Conservation (phyloP, 2,797 vertebrate genomes). For the Notoglanidium macrostoma region DNA sequence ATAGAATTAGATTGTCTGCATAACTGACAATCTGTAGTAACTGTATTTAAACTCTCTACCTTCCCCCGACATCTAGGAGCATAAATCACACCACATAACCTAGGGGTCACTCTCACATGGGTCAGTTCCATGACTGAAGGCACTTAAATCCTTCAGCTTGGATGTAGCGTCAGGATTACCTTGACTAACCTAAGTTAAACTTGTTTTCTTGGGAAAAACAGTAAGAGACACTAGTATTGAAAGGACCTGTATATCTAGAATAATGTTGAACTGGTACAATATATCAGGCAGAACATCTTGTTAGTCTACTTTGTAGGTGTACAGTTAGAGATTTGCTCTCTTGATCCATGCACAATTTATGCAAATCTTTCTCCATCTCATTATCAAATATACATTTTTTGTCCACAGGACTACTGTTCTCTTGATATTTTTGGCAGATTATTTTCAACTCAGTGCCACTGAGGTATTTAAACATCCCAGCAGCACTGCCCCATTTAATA, state of each 20-base stretch:
- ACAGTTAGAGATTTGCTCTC: neutral
- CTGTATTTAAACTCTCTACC: neutral
- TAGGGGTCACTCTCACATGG: neutral
- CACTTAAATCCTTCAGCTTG: neutral
- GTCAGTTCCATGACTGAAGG: neutral
- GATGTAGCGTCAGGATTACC: neutral
- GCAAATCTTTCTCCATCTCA: neutral
- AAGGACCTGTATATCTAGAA: neutral
- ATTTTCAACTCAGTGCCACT: neutral
- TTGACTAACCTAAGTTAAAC: neutral
- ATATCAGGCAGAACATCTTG: neutral
- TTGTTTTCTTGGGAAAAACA: neutral
- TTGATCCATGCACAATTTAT: neutral
- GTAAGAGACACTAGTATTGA: neutral
- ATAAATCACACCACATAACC: neutral
- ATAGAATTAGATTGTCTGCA: neutral
- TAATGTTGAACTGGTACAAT: neutral
- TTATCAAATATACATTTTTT: slow-evolving; percentile 2
- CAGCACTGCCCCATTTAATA: neutral
- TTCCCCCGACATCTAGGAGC: neutral
- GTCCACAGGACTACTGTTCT: neutral
- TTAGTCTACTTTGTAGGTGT: neutral
- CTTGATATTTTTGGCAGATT: neutral
- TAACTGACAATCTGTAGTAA: slow-evolving; percentile 1
- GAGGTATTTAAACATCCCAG: neutral